phyloP scores from a whole-genome alignment of 2,888 invertebrate species.

The Thumatha senex region DNA sequence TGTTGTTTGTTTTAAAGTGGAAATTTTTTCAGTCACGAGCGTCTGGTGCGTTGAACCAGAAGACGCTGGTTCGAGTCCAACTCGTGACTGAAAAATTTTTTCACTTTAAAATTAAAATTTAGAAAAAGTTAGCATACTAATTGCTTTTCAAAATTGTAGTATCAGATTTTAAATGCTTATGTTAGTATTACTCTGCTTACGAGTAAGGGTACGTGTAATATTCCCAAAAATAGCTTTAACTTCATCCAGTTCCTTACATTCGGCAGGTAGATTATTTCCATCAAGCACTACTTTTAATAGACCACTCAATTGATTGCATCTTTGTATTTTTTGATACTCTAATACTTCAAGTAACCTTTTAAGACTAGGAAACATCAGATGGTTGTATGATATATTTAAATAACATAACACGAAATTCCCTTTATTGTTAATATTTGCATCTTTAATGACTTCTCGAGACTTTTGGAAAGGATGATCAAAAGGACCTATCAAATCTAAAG shows the following conservation, averaged over 20 bases:
- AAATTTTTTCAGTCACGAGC: no score
- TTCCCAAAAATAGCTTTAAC: constrained; percentile 37
- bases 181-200: neutral
- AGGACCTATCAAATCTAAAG: constrained; percentile 40
- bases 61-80: no score
- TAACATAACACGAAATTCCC: constrained; percentile 56
- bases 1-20: no score
- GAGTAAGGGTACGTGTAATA: neutral
- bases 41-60: no score
- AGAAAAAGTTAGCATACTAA: no score
- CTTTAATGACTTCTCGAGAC: constrained; percentile 22
- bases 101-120: no score
- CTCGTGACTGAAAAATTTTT: no score
- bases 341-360: constrained; percentile 45
- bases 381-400: constrained; percentile 61
- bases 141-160: no score
- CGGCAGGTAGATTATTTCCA: constrained; percentile 53
- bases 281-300: constrained; percentile 51
- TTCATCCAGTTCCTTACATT: constrained; percentile 37
- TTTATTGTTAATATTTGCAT: constrained; percentile 35
- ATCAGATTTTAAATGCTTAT: neutral
- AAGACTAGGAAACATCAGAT: constrained; percentile 45
- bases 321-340: constrained; percentile 43
- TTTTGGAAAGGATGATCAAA: constrained; percentile 47
- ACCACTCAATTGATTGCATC: constrained; percentile 36